Evolutionary conservation across 2,888 invertebrate genomes (phyloP), one percentile per base, ranked within the genome.

Genomic region (Trachelus troglodyta): DNA sequence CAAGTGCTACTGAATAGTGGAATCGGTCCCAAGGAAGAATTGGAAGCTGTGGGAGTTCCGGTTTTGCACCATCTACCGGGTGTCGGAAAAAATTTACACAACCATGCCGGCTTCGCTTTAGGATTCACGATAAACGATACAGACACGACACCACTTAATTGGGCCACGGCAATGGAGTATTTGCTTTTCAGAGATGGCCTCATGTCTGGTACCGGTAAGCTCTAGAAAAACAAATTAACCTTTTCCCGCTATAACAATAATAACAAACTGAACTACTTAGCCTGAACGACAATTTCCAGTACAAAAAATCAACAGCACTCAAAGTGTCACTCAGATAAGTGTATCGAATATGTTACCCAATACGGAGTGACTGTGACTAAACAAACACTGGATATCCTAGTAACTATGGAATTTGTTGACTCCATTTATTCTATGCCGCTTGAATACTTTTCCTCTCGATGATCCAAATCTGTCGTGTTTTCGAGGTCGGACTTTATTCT

Each of bases 151-250:
- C 95, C 97, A 0, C 93, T 97, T n/a, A 97, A 97, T 92, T 97
- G 97, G 97, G 97, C 97, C 31, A 97, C 97, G 0, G 97, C 97
- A 2, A 97, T 97, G 96, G 97, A 97, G 90, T 97, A 97, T 87
- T 92, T 97, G 37, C 93, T 97, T 15, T 97, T 97, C 92, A 94
- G 97, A 78, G 97, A 97, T 90, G 97, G 97, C 3, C 93, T 97
- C 0, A 97, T 97, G 97, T 96, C 97, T 23, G 97, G 97, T 33
- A 97, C 97, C 71, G 97, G 97, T 92, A 85, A 91, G 87, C 1
- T 9, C 56, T 56, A 56, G 56, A 23, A 56, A 9, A 23, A 56
- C 56, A 23, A 56, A 23, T 56, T 6, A 23, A 35, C 35, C 33
- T 34, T 35, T 34, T 75, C 30, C 11, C 34, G 3, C 4, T 73